Evolutionary conservation across 1,140 invertebrate genomes (phyloP), one percentile per base, ranked within the genome.

Genomic region (Zaprionus kolodkinae): DNA sequence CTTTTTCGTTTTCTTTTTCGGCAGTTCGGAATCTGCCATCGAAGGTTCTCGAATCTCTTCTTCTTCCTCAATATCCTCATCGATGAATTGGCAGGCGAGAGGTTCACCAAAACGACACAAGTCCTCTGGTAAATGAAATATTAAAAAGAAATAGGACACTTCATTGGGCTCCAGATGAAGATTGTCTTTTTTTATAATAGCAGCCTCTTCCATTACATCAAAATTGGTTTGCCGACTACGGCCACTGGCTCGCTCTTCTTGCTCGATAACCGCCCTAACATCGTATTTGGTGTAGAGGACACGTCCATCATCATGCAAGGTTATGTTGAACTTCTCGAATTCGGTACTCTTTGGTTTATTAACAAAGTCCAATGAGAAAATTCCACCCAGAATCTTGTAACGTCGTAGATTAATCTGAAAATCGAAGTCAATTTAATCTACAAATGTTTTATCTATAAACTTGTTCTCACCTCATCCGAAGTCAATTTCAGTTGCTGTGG

Each of bases 81-180:
- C 85, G 0, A 85, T 33, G 36, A 75, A 92, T 10, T 91, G 84
- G 15, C 91, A 91, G 0, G 71, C 78, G 11, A 79, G 0, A 0
- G 91, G 91, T 3, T 77, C 45, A 13, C 81, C 79, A 73, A 77
- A 92, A 1, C 55, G 43, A 27, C 91, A 92, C n/a, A 92, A 38
- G 40, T 78, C n/a, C 27, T 66, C n/a, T 0, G 91, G 84, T 40
- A 92, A 11, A 35, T 73, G 35, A 13, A 91, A 71, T 3, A 63
- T 81, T 10, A 91, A 11, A 40, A 80, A 70, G 56, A 82, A 89
- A 40, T 64, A 89, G 0, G 79, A 50, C 7, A 82, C 1, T 11
- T 90, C 81, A 12, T 72, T 15, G 0, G 13, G 13, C 0, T n/a
- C 3, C 21, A 71, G 15, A 27, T 59, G 59, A 9, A 71, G 3